Evolutionary conservation across 1,140 invertebrate genomes (phyloP).

Genomic region (Drosophila pseudoobscura): DNA sequence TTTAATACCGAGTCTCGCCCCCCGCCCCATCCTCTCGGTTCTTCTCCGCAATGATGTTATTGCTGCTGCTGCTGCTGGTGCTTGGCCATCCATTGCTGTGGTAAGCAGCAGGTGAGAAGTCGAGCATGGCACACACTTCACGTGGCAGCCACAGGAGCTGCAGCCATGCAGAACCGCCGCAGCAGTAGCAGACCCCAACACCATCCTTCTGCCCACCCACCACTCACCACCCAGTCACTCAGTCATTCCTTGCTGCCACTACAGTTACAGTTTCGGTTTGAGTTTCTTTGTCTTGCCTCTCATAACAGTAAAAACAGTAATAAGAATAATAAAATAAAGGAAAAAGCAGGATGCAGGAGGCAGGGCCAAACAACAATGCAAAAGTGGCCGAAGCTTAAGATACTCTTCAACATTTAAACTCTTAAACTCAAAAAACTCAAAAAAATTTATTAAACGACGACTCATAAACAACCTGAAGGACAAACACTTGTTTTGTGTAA

Average conservation of each 20-base stretch:
- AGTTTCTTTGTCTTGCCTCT: constrained; percentile 39
- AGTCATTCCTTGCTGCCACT: constrained; percentile 15
- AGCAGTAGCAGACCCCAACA: constrained; percentile 8
- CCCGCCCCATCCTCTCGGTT: constrained; percentile 1
- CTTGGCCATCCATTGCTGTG: constrained; percentile 18
- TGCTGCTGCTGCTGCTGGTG: constrained; percentile 28
- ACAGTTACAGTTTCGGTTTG: constrained; percentile 30
- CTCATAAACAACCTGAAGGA: too few species aligned
- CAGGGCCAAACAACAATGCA: neutral
- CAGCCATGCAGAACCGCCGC: constrained; percentile 33
- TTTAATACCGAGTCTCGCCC: neutral
- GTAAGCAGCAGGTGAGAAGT: constrained; percentile 48
- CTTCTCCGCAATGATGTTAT: constrained; percentile 15
- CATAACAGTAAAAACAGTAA: constrained; percentile 48
- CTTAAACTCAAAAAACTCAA: too few species aligned
- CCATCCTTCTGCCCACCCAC: neutral
- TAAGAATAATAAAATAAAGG: constrained; percentile 49
- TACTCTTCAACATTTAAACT: too few species aligned
- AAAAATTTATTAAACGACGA: too few species aligned
- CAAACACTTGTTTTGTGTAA: too few species aligned
- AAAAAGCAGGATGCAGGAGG: constrained; percentile 17
- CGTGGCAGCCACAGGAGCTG: constrained; percentile 33
- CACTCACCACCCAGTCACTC: constrained; percentile 2
- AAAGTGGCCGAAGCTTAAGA: too few species aligned
- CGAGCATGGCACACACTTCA: constrained; percentile 37